A percentile compares a stretch with the other conserved stretches of the same genome.
Evolutionary conservation across 2,113 vertebrate species (phyloP).

Genomic region (Cisticola juncidis): DNA sequence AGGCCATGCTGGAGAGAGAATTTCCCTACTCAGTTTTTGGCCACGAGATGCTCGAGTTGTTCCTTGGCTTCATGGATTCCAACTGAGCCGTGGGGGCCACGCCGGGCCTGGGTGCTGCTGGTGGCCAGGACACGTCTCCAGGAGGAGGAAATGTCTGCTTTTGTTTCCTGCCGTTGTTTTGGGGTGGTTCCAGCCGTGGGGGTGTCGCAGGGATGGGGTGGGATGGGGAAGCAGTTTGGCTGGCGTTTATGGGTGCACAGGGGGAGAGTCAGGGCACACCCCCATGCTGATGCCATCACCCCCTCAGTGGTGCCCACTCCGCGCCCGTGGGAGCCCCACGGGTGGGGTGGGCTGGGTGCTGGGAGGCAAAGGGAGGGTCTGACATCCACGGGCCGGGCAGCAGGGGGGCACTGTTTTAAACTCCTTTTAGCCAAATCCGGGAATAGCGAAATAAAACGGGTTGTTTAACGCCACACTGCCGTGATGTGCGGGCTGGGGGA

Average conservation of each 20-base stretch:
- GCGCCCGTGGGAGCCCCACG: not conserved
- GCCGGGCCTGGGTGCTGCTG: not conserved
- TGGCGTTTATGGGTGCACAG: not conserved
- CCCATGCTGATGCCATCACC: rapidly evolving
- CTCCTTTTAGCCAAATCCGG: not conserved
- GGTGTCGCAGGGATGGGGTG: not conserved
- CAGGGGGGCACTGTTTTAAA: not conserved
- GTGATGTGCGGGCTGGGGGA: no score
- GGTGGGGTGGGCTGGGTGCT: not conserved
- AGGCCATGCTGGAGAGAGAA: conserved; percentile 45
- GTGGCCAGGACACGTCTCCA: not conserved
- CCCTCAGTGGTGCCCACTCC: no score
- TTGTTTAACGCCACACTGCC: not conserved
- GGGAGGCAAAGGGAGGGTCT: not conserved
- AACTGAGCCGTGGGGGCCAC: not conserved
- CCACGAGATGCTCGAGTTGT: rapidly evolving
- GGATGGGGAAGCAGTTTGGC: not conserved
- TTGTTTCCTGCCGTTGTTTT: not conserved
- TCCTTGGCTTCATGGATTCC: not conserved
- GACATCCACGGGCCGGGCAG: not conserved
- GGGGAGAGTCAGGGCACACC: not conserved
- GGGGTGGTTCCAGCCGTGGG: not conserved
- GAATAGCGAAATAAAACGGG: not conserved
- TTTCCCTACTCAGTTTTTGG: not conserved
- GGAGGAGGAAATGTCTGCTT: not conserved